Base-by-base conservation (phyloP, 2,888 invertebrate species). In the Patella depressa region DNA sequence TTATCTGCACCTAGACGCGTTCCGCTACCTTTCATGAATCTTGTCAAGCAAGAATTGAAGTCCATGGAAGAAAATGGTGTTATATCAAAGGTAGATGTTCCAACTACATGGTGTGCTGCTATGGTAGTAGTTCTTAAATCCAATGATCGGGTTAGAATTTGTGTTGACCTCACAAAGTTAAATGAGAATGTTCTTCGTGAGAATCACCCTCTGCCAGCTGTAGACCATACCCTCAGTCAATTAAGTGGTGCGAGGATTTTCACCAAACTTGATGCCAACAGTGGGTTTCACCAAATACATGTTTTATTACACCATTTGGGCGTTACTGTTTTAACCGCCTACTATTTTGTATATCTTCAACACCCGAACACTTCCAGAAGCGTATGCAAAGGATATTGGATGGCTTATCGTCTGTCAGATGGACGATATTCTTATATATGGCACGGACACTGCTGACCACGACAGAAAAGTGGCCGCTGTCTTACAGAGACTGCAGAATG, bases 351-450 rank as follows among this genome's bases (percentile, higher is more conserved):
- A 83, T 88, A 11, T 77, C 75, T 2, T 91, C 90, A 73, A 92
- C 92, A 7, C 90, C 90, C 0, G 92, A 92, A 84, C 83, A 90
- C 17, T 92, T 91, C 77, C 90, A 92, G 83, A 91, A 91, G 86
- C 86, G 86, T 4, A 79, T 92, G 78, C 90, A 90, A 78, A 81
- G 84, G 71, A 74, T 80, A 7, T 71, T 81, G 12, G 79, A 79
- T 57, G 80, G 82, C 14, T 14, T 79, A 29, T 78, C 0, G 24
- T 81, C 1, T 79, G 81, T 73, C 77, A 80, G 15, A 80, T 79
- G 74, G 82, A 83, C 55, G 82, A 80, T 75, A 76, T 78, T 85
- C 15, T 29, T 29, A 29, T 29, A 29, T 29, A 29, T 29, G 29
- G 29, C 29, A 29, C 29, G 29, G 29, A 29, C 29, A 29, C 29